Evolutionary conservation across 2,888 invertebrate genomes (phyloP).

Genomic region (Tiphia femorata): DNA sequence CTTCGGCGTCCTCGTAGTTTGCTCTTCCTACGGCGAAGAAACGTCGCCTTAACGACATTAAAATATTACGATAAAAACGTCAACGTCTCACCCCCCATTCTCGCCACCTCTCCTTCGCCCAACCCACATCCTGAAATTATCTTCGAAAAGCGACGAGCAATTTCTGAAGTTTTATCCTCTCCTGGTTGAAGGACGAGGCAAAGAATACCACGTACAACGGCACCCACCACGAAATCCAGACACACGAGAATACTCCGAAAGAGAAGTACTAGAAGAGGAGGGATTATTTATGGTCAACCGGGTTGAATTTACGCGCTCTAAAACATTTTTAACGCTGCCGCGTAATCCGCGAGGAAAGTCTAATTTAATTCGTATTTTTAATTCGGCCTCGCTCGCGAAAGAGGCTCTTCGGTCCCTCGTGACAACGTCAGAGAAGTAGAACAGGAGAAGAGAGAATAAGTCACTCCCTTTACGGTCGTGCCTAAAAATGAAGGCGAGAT

Average conservation of each 20-base stretch:
- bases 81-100: too few species aligned
- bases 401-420: background rate
- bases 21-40: background rate
- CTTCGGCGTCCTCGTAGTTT: too few species aligned
- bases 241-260: background rate
- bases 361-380: background rate
- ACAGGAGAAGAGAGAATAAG: background rate
- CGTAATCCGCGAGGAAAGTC: background rate
- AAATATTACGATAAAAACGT: background rate
- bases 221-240: background rate
- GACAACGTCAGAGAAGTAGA: background rate
- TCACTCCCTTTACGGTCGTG: background rate
- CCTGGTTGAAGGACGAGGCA: background rate
- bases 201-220: background rate
- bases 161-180: too few species aligned
- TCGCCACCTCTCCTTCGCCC: too few species aligned
- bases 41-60: background rate
- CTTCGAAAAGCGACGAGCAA: background rate
- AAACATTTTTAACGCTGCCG: background rate
- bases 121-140: too few species aligned
- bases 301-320: background rate
- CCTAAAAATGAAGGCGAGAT: conserved; percentile 5
- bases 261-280: background rate
- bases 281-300: background rate
- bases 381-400: background rate